phyloP scores from a whole-genome alignment of 2,113 vertebrate species.

The Microtus pennsylvanicus region DNA sequence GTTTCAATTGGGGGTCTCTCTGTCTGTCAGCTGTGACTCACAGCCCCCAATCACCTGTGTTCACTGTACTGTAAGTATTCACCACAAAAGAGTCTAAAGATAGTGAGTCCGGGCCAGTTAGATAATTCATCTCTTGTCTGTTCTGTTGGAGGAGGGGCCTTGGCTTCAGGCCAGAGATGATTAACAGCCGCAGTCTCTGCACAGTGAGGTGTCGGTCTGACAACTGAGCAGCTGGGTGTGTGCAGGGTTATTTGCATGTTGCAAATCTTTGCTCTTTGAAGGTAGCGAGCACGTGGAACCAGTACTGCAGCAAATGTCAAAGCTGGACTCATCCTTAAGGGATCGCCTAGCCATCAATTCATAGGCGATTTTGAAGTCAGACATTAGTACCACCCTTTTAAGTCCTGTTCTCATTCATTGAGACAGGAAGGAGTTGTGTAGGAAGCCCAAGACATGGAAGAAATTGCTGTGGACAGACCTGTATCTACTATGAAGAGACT shows the following conservation, averaged over 20 bases:
- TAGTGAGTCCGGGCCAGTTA: conserved; percentile 39
- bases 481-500: background rate
- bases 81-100: background rate
- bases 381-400: background rate
- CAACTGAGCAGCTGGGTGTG: conserved; percentile 27
- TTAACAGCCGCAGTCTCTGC: conserved; percentile 49
- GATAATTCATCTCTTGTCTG: conserved; percentile 67
- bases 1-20: conserved; percentile 23
- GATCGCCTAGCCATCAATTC: background rate
- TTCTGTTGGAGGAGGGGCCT: conserved; percentile 29
- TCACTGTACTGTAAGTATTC: conserved; percentile 41
- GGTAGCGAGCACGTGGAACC: background rate
- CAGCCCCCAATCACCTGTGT: background rate
- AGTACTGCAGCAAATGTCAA: background rate
- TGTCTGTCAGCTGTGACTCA: conserved; percentile 12
- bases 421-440: conserved; percentile 29
- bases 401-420: background rate
- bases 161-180: conserved; percentile 57
- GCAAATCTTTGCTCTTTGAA: conserved; percentile 50
- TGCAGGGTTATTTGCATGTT: background rate
- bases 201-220: conserved; percentile 12
- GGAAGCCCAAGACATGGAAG: background rate
- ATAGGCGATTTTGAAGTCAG: background rate
- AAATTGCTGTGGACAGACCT: background rate
- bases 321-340: background rate